Evolutionary conservation across 2,888 invertebrate species (phyloP), one percentile per base, ranked within the genome.

Genomic region (Clitarchus hookeri): DNA sequence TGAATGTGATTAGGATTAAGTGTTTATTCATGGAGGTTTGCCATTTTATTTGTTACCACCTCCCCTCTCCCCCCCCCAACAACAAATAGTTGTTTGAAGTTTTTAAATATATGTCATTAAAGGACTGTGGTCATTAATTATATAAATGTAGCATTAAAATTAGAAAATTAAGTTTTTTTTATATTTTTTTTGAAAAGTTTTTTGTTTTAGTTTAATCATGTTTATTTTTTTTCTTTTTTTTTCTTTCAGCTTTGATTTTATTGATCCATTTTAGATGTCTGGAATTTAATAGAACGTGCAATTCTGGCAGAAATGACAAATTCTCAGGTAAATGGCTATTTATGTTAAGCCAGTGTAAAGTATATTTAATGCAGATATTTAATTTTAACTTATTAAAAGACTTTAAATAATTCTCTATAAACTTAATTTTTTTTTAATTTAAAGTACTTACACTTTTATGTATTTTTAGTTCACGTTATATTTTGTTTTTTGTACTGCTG

Each of bases 311-410:
- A 86, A 84, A 94, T 94, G 94, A 94, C 94, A 90, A 94, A 94
- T 92, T 93, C 94, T 90, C 94, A 94, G 94, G 94, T 94, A 93
- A 91, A 65, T 19, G 16, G 48, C 16, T 48, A 8, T 13, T 48
- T 36, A 36, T 36, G 36, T 4, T 36, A 36, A 36, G 36, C 36
- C 36, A 36, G 36, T 36, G 36, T 36, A 36, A 36, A 36, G 36
- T 36, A 36, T 36, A 36, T 80, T 80, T 16, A 16, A 27, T n/a
- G 13, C 25, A 25, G 82, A 16, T 80, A n/a, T n/a, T 80, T 80
- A n/a, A 80, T 16, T 80, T 16, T 80, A n/a, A 80, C 36, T 36
- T 36, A 36, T 80, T 80, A 9, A 26, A 80, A 16, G 25, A 25
- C 25, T 80, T 16, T 80, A 26, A 80, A 26, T 84, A 48, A 36